These are phyloP conservation scores for Psilopsiagon aurifrons DNA, from an alignment of 2,113 vertebrate genomes.

Conservation along the genomic window DNA sequence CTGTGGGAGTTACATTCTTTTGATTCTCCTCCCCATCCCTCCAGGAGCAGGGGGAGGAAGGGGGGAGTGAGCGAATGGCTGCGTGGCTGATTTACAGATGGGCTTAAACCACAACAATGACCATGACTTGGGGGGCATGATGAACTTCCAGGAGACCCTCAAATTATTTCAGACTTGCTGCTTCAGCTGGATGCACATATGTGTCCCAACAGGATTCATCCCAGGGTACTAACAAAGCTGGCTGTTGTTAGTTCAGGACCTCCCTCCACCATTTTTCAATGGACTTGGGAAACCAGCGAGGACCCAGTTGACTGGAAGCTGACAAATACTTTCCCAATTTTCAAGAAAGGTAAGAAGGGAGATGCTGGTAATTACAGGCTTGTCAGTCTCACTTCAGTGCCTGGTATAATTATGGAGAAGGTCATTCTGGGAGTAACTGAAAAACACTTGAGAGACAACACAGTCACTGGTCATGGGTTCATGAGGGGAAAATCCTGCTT, in stretches of 20 bases:
- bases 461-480: background rate
- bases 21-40: too few relatives aligned
- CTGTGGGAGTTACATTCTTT: too few relatives aligned
- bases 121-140: accelerated
- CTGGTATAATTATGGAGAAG: background rate
- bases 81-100: too few relatives aligned
- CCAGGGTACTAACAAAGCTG: background rate
- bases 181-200: background rate
- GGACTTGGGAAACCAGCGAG: background rate
- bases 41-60: too few relatives aligned
- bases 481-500: background rate
- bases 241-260: background rate
- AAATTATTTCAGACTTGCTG: background rate
- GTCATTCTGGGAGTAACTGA: background rate
- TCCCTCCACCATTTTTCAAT: background rate
- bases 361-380: background rate
- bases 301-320: background rate
- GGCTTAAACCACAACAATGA: background rate
- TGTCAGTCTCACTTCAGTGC: background rate
- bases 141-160: background rate
- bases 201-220: background rate
- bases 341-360: background rate
- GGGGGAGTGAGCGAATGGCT: too few relatives aligned
- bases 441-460: background rate
- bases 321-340: background rate